Evolutionary conservation across 1,140 invertebrate species (phyloP), one percentile per base, ranked within the genome.

Genomic region (Drosophila subobscura): DNA sequence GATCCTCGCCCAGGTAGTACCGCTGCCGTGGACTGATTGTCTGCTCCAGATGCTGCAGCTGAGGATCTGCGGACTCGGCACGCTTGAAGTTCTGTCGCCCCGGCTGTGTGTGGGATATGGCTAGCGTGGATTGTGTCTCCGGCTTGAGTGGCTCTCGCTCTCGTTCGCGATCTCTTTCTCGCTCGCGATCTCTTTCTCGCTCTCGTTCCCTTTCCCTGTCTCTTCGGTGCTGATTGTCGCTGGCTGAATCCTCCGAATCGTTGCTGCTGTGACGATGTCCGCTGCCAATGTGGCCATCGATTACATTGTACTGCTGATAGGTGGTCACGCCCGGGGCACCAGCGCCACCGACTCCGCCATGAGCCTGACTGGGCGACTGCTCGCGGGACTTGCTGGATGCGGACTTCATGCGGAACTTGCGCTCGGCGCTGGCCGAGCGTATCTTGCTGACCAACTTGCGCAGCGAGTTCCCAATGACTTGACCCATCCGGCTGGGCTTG

Each of bases 1-100:
- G 96, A 93, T 96, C 95, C 92, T 97, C 96, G 8, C 96, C 96
- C 40, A 96, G 92, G 88, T 97, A 96, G 91, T 96, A 97, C 57
- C 95, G 94, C 79, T 96, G 95, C 44, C 94, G 91, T 0, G 95
- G 95, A 65, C 92, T 92, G 1, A 91, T 88, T 3, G 93, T 92
- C 16, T 92, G 64, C 33, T 89, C 76, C 54, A 46, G 46, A 16
- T 68, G 52, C 49, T 73, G 70, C 20, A 73, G 45, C 44, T 84
- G 74, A 0, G 79, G 75, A 57, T 89, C 81, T 1, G 76, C 80
- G 5, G 85, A 77, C 46, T 83, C 79, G 52, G 58, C 80, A 1
- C 76, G 71, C 40, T 80, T 80, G 5, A 72, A 80, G 6, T 45
- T 65, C 45, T 44, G 58, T 1, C 49, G 59, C 1, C 14, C 29